Percentiles rank a stretch among this genome's conserved stretches.
phyloP scores from a whole-genome alignment of 2,113 vertebrate genomes.

The Nycticryphes semicollaris region DNA sequence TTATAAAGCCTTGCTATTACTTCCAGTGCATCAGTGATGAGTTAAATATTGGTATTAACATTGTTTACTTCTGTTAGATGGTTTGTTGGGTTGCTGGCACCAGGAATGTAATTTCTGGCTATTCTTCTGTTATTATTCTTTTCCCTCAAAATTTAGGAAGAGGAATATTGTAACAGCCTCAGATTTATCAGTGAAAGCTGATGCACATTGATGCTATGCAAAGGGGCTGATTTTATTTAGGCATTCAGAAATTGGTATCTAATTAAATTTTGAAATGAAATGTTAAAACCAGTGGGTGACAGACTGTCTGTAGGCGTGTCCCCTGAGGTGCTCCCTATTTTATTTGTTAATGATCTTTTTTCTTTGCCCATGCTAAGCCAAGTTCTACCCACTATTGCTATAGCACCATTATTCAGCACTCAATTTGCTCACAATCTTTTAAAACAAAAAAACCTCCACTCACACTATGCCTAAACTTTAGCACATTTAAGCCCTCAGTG shows the following conservation, averaged over 20 bases:
- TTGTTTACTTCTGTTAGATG: background rate
- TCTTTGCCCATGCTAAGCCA: constrained; percentile 17
- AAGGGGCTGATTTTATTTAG: constrained; percentile 45
- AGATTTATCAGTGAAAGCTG: background rate
- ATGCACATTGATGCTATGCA: background rate
- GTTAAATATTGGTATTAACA: background rate
- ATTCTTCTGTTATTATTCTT: background rate
- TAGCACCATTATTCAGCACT: background rate
- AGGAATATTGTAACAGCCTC: background rate
- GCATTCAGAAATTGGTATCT: constrained; percentile 48
- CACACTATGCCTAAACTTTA: background rate
- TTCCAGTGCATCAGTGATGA: background rate
- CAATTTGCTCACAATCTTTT: background rate
- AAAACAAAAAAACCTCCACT: background rate
- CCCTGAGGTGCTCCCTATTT: constrained; percentile 60
- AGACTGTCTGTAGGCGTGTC: constrained; percentile 72
- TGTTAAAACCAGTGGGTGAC: constrained; percentile 65
- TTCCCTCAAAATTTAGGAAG: background rate
- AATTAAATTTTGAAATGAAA: constrained; percentile 71
- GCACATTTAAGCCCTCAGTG: background rate
- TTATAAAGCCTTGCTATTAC: background rate
- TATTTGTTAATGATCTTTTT: constrained; percentile 49
- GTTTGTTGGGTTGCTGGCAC: background rate
- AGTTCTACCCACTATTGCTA: background rate
- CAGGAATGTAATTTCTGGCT: background rate